Evolutionary conservation across 2,113 vertebrate genomes (phyloP).

Genomic region (Spheniscus mendiculus): DNA sequence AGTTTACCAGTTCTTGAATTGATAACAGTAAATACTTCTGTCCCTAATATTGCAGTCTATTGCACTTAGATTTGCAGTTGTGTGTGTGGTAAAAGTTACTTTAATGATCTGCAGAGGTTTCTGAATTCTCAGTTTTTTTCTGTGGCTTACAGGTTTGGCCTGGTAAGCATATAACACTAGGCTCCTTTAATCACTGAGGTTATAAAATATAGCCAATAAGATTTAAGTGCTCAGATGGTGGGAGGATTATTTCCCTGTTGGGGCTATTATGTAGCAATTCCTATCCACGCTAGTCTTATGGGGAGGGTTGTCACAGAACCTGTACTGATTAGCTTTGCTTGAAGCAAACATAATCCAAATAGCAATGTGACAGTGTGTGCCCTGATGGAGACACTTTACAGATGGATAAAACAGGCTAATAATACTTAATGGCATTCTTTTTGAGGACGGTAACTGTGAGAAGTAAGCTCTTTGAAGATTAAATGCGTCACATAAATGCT

Average conservation of each 20-base stretch:
- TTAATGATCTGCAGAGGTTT: neutral
- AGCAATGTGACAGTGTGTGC: neutral
- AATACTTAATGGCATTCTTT: slow-evolving; percentile 44
- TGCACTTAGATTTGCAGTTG: fast-evolving
- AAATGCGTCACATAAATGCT: slow-evolving; percentile 23
- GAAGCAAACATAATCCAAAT: neutral
- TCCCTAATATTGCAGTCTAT: neutral
- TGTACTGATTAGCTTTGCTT: neutral
- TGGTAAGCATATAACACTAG: neutral
- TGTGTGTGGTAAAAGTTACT: neutral
- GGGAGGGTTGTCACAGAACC: neutral
- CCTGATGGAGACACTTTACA: neutral
- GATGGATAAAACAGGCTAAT: slow-evolving; percentile 33
- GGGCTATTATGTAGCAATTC: neutral
- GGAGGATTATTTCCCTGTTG: neutral
- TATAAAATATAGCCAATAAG: neutral
- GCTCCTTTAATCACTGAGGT: neutral
- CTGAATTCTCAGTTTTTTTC: neutral
- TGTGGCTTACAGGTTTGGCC: neutral
- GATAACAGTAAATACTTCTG: neutral
- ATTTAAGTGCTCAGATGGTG: neutral
- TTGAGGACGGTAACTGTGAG: neutral
- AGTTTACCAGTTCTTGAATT: neutral
- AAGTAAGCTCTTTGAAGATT: slow-evolving; percentile 56
- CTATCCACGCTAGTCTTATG: neutral